These are phyloP conservation scores for Mellilla xanthometata DNA, from an alignment of 2,888 invertebrate species.

Conservation along the genomic window DNA sequence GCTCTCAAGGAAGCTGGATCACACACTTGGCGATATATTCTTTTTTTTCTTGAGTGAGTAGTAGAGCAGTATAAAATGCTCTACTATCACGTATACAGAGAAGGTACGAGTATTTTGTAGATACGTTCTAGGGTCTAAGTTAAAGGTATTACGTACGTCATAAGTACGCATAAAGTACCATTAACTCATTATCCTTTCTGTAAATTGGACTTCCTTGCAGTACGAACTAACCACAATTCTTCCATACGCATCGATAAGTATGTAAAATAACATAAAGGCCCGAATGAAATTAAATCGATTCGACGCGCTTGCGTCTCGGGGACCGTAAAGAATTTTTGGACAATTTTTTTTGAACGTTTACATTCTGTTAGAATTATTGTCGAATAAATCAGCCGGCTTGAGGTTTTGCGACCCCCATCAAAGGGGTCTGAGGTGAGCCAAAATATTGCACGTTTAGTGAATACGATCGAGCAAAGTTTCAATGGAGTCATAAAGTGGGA, in stretches of 20 bases:
- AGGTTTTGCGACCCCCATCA: slow-evolving; percentile 65
- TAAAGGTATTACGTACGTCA: too few relatives aligned
- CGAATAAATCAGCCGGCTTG: slow-evolving; percentile 67
- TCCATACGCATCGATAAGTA: slow-evolving; percentile 27
- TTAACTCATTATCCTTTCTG: too few relatives aligned
- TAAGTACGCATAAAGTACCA: too few relatives aligned
- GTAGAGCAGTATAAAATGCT: too few relatives aligned
- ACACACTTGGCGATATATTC: too few relatives aligned
- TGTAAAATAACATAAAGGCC: slow-evolving; percentile 35
- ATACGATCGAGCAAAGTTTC: slow-evolving; percentile 57
- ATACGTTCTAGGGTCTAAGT: too few relatives aligned
- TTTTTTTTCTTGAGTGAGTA: too few relatives aligned
- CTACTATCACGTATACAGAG: too few relatives aligned
- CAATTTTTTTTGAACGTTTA: slow-evolving; percentile 49
- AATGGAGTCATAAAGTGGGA: slow-evolving; percentile 72
- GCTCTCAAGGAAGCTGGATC: too few relatives aligned
- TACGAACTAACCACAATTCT: background rate
- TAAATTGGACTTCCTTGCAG: too few relatives aligned
- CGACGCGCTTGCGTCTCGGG: slow-evolving; percentile 49
- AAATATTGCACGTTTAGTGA: slow-evolving; percentile 58
- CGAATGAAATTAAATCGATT: slow-evolving; percentile 72
- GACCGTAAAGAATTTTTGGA: slow-evolving; percentile 73
- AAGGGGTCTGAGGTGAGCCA: slow-evolving; percentile 41
- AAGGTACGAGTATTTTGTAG: too few relatives aligned
- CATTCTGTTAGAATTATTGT: slow-evolving; percentile 61